Base-by-base conservation (phyloP, 2,797 vertebrate species). In the Hippopotamyrus pictus region DNA sequence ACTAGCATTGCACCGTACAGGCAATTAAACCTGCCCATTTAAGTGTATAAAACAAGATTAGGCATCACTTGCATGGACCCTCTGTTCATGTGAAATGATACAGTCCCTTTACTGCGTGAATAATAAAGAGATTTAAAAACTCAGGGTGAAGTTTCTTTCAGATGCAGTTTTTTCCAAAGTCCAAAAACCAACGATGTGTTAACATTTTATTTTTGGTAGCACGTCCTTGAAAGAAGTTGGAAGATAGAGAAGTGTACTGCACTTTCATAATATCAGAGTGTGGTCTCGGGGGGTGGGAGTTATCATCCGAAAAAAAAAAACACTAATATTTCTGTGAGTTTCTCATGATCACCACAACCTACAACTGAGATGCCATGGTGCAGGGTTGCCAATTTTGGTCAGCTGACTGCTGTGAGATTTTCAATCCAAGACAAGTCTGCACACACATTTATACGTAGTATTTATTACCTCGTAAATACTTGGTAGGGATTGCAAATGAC, bases 1-100 rank as follows among this genome's bases (percentile, higher is more conserved):
- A 73, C 76, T 14, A 73, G 88, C 50, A 46, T 5, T 69, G 88
- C 88, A 79, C 41, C 85, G 48, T 51, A 83, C 79, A 79, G 90
- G 89, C 92, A 92, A 92, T 91, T 92, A 88, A 89, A 88, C 83
- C 69, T 41, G 88, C 53, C 83, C 76, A 7, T 46, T 87, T 88
- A 87, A 37, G 88, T 0, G 82, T 88, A 46, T 44, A 51, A 86
- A 90, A 88, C 76, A 90, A 84, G 89, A 88, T 89, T 88, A 89
- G 89, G 91, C 91, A 90, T 87, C 91, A 92, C 62, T 91, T 91
- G 88, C 7, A 54, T 48, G 54, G 29, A 5, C 84, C 2, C 83
- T 19, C 76, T 59, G 62, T 86, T 90, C 54, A 59, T 57, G 88
- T 87, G 83, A 89, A 86, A 90, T 84, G 46, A 88, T 76, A 89